Conservation (phyloP, 2,888 invertebrate species). For the Artemia sp. region DNA sequence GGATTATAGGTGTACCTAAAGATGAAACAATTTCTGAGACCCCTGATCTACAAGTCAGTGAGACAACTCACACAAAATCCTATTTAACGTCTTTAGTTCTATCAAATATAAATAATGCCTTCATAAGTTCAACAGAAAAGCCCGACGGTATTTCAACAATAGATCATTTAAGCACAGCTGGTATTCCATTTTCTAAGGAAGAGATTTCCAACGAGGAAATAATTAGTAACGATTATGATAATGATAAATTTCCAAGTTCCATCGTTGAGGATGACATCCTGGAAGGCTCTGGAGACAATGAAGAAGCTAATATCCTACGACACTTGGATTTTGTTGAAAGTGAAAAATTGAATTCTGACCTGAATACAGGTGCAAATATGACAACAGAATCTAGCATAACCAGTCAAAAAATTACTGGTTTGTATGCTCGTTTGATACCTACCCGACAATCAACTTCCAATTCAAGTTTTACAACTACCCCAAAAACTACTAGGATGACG, state of each 20-base stretch:
- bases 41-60: not conserved
- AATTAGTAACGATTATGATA: not conserved
- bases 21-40: not conserved
- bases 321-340: not conserved
- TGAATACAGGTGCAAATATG: not conserved
- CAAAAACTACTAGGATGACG: not conserved
- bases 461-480: not conserved
- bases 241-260: not conserved
- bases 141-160: too few species aligned
- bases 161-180: too few species aligned
- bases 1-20: not conserved
- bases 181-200: too few species aligned
- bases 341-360: not conserved
- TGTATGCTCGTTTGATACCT: not conserved
- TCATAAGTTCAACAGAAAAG: too few species aligned
- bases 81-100: too few species aligned
- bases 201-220: not conserved
- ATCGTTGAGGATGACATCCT: not conserved
- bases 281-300: slow-evolving; percentile 11
- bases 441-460: not conserved
- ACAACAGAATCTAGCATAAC: not conserved
- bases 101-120: too few species aligned
- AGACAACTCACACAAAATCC: not conserved
- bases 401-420: too few species aligned
- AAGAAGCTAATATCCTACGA: not conserved